phyloP scores from a whole-genome alignment of 1,140 invertebrate species.

The Papilio machaon region DNA sequence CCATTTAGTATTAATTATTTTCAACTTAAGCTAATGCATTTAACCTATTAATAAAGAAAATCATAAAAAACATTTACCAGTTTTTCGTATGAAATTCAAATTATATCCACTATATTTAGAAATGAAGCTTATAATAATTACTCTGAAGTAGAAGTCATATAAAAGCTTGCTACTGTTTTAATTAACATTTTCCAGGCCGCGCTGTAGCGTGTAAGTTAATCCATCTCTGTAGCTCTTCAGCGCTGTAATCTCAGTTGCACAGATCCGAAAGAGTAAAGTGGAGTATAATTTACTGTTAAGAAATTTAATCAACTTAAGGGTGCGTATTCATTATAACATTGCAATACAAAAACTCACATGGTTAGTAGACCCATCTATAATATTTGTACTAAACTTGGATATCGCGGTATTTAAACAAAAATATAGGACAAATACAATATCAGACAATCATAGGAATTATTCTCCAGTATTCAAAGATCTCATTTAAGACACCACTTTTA shows the following conservation, averaged over 20 bases:
- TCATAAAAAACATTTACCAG: no score
- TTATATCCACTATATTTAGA: background rate
- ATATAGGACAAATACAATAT: background rate
- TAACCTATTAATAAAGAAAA: no score
- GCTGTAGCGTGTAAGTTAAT: slow-evolving; percentile 17
- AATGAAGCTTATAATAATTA: background rate
- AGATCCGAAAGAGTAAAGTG: background rate
- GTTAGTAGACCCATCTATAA: background rate
- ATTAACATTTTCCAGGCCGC: background rate
- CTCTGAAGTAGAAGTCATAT: background rate
- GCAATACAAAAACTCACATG: background rate
- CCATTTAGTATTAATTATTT: no score
- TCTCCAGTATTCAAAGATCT: background rate
- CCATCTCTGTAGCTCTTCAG: background rate
- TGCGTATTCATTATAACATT: background rate
- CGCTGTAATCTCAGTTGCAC: background rate
- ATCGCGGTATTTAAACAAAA: background rate
- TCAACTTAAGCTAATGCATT: no score
- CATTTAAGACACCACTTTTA: background rate
- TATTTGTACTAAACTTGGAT: background rate
- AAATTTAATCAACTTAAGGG: background rate
- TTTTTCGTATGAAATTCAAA: background rate
- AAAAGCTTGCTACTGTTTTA: background rate
- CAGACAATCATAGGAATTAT: no score
- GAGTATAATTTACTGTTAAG: background rate